phyloP scores from a whole-genome alignment of 1,140 invertebrate species.

The Globodera ellingtonae region DNA sequence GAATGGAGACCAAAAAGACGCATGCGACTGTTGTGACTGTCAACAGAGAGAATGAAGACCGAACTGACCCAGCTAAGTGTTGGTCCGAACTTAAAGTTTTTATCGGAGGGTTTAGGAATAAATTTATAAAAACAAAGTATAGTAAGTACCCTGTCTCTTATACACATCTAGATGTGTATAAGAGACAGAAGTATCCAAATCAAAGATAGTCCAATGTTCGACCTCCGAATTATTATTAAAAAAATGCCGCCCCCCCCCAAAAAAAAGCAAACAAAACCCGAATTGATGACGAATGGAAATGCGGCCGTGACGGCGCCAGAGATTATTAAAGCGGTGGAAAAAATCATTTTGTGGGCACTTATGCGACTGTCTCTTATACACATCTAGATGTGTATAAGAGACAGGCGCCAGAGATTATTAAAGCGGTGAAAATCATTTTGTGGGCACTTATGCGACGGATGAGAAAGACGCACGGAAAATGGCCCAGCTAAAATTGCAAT shows the following conservation, averaged over 20 bases:
- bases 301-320: slow-evolving; percentile 31
- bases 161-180: too few species aligned
- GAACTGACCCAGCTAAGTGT: slow-evolving; percentile 43
- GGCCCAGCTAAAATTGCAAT: slow-evolving; percentile 16
- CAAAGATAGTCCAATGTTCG: too few species aligned
- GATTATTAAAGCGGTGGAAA: slow-evolving; percentile 27
- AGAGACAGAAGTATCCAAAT: too few species aligned
- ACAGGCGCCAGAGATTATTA: slow-evolving; percentile 31
- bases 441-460: slow-evolving; percentile 26
- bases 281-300: slow-evolving; percentile 25
- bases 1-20: slow-evolving; percentile 36
- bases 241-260: background rate
- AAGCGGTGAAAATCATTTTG: slow-evolving; percentile 25
- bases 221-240: too few species aligned
- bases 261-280: background rate
- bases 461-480: slow-evolving; percentile 29
- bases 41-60: slow-evolving; percentile 12
- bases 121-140: slow-evolving; percentile 6
- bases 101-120: too few species aligned
- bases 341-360: slow-evolving; percentile 22
- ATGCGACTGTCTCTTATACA: too few species aligned
- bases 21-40: slow-evolving; percentile 18
- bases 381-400: too few species aligned
- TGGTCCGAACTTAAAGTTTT: slow-evolving; percentile 47
- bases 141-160: too few species aligned